Evolutionary conservation across 2,797 vertebrate genomes (phyloP).

Genomic region (Phalanger gymnotis): DNA sequence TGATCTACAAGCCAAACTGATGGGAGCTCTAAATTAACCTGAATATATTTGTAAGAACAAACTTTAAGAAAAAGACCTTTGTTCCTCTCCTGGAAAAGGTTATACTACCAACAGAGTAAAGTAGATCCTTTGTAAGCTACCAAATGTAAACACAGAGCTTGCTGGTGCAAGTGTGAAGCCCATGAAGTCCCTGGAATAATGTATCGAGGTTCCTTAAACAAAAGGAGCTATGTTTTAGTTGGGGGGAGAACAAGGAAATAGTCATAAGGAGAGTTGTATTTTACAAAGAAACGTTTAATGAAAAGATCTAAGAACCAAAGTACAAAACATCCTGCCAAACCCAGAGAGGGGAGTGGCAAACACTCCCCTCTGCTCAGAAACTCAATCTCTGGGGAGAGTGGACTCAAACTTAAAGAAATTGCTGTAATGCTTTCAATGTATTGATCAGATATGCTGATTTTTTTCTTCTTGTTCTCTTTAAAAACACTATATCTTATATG

Average conservation of each 20-base stretch:
- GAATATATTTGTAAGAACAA: conserved; percentile 75
- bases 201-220: background rate
- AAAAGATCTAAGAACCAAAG: background rate
- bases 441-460: background rate
- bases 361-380: background rate
- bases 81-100: conserved; percentile 56
- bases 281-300: background rate
- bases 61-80: conserved; percentile 73
- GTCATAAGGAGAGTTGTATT: background rate
- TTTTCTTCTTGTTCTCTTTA: background rate
- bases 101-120: background rate
- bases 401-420: background rate
- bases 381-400: background rate
- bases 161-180: background rate
- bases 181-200: background rate
- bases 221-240: background rate
- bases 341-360: background rate
- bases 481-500: background rate
- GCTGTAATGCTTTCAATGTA: background rate
- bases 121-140: background rate
- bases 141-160: background rate
- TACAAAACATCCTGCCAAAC: background rate
- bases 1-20: conserved; percentile 73
- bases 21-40: conserved; percentile 74
- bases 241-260: background rate